These are phyloP conservation scores for Lepidocyrtinus sp. DNA, from an alignment of 2,888 invertebrate genomes.

Conservation along the genomic window DNA sequence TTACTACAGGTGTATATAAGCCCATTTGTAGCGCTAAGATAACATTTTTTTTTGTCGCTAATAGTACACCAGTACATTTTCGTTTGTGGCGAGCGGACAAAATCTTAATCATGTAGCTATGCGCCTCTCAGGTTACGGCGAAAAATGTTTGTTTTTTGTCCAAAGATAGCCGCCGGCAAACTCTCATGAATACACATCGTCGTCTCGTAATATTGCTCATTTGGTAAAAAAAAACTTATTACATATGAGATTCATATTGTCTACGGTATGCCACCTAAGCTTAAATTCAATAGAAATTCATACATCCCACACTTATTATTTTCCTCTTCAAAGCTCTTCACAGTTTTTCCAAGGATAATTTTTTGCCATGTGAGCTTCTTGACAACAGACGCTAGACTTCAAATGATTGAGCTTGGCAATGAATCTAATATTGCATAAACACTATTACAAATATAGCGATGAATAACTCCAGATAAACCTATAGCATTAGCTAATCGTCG, in stretches of 20 bases:
- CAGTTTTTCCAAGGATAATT: conserved; percentile 30
- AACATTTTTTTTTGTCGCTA: no score
- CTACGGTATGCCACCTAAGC: no score
- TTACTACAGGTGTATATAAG: no score
- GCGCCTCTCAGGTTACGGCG: neutral
- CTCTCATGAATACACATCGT: neutral
- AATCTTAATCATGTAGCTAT: conserved; percentile 4
- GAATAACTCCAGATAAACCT: no score
- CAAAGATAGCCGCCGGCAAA: neutral
- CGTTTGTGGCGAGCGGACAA: neutral
- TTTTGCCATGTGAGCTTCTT: conserved; percentile 9
- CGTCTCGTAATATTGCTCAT: no score
- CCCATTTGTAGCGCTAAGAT: no score
- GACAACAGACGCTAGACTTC: neutral
- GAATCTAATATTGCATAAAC: no score
- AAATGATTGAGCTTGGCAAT: conserved; percentile 4
- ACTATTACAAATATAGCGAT: no score
- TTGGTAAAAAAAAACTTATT: no score
- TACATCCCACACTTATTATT: neutral
- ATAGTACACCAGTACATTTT: neutral
- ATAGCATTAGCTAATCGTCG: no score
- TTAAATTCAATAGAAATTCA: no score
- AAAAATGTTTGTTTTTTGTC: neutral
- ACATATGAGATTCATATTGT: no score
- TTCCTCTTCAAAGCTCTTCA: neutral